Base-by-base conservation (phyloP, 2,113 vertebrate genomes). In the Dicaeum eximium region DNA sequence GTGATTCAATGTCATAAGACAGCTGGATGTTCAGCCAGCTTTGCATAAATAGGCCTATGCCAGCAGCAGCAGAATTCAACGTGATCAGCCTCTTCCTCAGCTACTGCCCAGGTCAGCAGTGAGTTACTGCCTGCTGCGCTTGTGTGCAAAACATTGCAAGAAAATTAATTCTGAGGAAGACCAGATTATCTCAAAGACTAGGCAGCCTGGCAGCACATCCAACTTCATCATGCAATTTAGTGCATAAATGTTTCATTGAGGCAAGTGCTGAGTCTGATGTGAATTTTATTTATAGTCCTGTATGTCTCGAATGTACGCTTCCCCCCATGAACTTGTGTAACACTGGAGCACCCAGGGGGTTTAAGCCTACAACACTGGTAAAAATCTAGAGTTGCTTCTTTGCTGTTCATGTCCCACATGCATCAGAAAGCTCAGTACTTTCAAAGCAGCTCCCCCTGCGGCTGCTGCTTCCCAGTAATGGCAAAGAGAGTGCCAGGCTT, bases 271-370 rank as follows among this genome's bases (percentile, higher is more conserved):
- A 95, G 77, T 95, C 64, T 93, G 90, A 90, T 54, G 58, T 88
- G 86, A 89, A 60, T 80, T 96, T 96, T 97, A 96, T 96, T 95
- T 94, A 95, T 93, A 96, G 94, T 44, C 44, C n/a, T 72, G 67
- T 71, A 78, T 69, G 64, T 85, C 92, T 95, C 3, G 0, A 72
- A 62, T 54, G 58, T 33, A 42, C 23, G 3, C 45, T 61, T 92
- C 47, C 81, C 74, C 51, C 57, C 85, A 4, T 3, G 48, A 38
- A 50, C 64, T 93, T 2, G 0, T 69, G 84, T 88, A 85, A 83
- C 24, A 30, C 84, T 78, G 51, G 58, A 69, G 81, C 60, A 92
- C 88, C 42, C 71, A 60, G 60, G 71, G 81, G 78, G 24, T 21
- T 81, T 87, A 86, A 91, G 64, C 38, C 92, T 78, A 61, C 74